Evolutionary conservation across 2,113 vertebrate species (phyloP).

Genomic region (Dasyornis broadbenti): DNA sequence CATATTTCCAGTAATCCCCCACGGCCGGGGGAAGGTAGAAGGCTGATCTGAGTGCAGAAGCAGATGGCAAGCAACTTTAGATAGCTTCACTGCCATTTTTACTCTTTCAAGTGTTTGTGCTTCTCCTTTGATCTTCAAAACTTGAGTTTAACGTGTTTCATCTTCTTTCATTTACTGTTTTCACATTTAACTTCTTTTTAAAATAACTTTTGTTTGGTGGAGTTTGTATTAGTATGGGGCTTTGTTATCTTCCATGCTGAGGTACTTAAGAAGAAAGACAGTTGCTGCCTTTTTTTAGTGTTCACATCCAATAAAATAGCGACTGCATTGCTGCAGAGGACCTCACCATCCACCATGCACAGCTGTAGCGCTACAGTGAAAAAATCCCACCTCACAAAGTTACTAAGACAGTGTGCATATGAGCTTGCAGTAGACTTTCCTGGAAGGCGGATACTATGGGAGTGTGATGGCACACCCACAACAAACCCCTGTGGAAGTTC

Average conservation of each 20-base stretch:
- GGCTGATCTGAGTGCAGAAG: constrained; percentile 29
- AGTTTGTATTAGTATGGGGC: background rate
- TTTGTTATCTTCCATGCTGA: background rate
- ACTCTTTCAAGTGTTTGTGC: constrained; percentile 30
- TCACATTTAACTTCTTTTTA: background rate
- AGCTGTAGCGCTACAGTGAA: background rate
- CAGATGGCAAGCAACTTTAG: constrained; percentile 56
- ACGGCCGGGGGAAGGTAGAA: constrained; percentile 8
- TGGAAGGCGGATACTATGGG: background rate
- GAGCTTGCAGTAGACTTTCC: background rate
- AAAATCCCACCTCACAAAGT: background rate
- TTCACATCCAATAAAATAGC: background rate
- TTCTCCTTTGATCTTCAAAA: constrained; percentile 46
- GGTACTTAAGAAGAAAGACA: background rate
- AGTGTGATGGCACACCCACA: background rate
- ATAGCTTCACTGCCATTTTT: constrained; percentile 40
- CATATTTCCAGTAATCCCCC: constrained; percentile 41
- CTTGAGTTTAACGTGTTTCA: background rate
- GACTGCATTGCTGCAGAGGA: background rate
- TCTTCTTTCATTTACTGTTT: constrained; percentile 19
- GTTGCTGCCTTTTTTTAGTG: background rate
- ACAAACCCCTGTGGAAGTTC: background rate
- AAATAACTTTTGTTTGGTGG: constrained; percentile 5
- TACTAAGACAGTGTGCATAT: background rate
- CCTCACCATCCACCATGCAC: background rate